phyloP scores from a whole-genome alignment of 2,888 invertebrate genomes.

The Drosophila subsilvestris region DNA sequence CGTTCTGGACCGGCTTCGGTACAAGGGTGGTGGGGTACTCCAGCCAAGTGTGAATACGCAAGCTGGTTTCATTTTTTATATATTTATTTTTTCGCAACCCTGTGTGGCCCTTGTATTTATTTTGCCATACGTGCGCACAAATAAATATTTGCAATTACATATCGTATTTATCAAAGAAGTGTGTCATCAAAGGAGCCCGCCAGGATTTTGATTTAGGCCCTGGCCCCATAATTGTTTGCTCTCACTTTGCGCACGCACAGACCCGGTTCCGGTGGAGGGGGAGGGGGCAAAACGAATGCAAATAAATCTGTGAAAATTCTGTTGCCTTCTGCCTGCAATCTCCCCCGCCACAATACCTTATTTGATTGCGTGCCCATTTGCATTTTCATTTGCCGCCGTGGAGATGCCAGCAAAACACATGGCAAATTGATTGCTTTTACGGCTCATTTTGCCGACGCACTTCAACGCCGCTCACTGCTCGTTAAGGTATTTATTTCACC shows the following conservation, averaged over 20 bases:
- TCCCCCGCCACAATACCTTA: conserved; percentile 44
- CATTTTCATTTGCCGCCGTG: conserved; percentile 58
- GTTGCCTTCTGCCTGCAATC: conserved; percentile 29
- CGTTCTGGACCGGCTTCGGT: conserved; percentile 44
- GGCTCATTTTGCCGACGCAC: conserved; percentile 73
- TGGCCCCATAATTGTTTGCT: conserved; percentile 58
- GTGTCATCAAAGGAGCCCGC: conserved; percentile 35
- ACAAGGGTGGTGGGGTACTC: conserved; percentile 14
- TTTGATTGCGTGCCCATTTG: conserved; percentile 62
- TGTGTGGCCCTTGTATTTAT: conserved; percentile 51
- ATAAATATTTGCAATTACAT: conserved; percentile 61
- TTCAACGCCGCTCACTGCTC: conserved; percentile 51
- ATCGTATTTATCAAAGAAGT: conserved; percentile 61
- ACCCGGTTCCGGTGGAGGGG: neutral
- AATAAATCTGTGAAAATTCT: conserved; percentile 58
- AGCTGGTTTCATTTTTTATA: conserved; percentile 46
- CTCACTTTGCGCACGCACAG: conserved; percentile 41
- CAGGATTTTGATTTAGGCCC: conserved; percentile 26
- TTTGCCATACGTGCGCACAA: conserved; percentile 66
- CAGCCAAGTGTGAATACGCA: conserved; percentile 1
- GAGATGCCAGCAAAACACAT: conserved; percentile 64
- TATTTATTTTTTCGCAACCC: conserved; percentile 37
- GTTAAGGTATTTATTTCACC: conserved; percentile 65
- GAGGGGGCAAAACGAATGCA: conserved; percentile 32
- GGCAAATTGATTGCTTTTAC: conserved; percentile 77